A percentile compares a stretch with the other conserved stretches of the same genome.
These are phyloP conservation scores for Lysandra bellargus DNA, from an alignment of 2,888 invertebrate species.

Conservation along the genomic window DNA sequence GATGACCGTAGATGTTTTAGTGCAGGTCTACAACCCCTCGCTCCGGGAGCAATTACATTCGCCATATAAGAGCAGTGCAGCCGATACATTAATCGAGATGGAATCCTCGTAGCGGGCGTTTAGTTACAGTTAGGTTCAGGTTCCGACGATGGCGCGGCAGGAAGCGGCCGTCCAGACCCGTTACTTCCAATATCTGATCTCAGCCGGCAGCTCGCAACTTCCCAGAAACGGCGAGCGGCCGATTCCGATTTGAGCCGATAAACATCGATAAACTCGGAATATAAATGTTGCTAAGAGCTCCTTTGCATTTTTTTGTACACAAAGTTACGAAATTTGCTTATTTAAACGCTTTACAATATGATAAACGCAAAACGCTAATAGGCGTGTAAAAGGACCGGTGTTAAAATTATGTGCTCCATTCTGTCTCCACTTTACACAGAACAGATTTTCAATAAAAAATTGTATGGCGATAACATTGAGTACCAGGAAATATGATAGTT, in stretches of 20 bases:
- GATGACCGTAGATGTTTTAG: too few relatives aligned
- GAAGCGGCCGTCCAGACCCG: not conserved
- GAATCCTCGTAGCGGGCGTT: not conserved
- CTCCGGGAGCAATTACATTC: not conserved
- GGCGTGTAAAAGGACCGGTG: too few relatives aligned
- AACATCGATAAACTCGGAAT: not conserved
- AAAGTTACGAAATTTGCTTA: too few relatives aligned
- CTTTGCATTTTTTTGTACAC: not conserved
- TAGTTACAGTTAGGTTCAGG: constrained; percentile 19
- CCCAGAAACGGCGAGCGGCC: not conserved
- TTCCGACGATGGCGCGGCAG: not conserved
- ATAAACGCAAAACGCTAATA: too few relatives aligned
- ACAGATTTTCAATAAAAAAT: too few relatives aligned
- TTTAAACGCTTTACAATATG: too few relatives aligned
- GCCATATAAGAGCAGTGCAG: not conserved
- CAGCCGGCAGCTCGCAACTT: not conserved
- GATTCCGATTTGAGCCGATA: not conserved
- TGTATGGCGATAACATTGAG: too few relatives aligned
- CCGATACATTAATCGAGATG: not conserved
- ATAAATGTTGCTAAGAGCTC: not conserved
- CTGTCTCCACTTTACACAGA: too few relatives aligned
- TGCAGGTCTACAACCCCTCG: not conserved
- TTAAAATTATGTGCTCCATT: too few relatives aligned
- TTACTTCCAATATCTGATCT: constrained; percentile 20
- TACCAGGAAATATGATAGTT: too few relatives aligned